Evolutionary conservation across 2,888 invertebrate genomes (phyloP), one percentile per base, ranked within the genome.

Genomic region (Agrochola litura): DNA sequence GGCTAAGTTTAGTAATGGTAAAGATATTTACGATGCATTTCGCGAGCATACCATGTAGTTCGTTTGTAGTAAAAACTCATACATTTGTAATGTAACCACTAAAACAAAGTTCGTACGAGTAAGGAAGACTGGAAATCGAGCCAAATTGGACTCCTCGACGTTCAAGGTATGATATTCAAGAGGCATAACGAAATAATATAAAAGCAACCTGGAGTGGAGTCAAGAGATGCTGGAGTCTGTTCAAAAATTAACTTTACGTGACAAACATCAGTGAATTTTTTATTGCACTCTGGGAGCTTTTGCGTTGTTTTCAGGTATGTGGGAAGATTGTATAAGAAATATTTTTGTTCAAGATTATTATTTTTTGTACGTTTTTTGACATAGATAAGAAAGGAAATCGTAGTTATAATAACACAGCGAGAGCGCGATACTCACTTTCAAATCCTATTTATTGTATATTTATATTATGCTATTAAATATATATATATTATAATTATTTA

Each of bases 61-160:
- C 12, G 22, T 66, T 69, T 49, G 61, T 30, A 60, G 4, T 52
- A 58, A 64, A 52, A 75, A 66, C 46, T 56, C 52, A 67, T 71
- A 81, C 67, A 83, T 83, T 83, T 46, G 14, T 71, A 83, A 73
- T 64, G 66, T 41, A 46, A 56, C 52, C 68, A 58, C 68, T 72
- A 49, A 77, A 80, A 72, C 72, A 65, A 76, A 75, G 37, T 56
- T 74, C 37, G 46, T 69, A 19, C 65, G 54, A 56, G 73, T 67
- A 58, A 52, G 56, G 61, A 69, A 61, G 58, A 75, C 77, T 75
- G 73, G 77, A 88, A 78, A 82, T 81, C 67, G 76, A 84, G 82
- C 82, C 81, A 88, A 87, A 88, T 87, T 88, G 81, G 79, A 63
- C 79, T 87, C 30, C 86, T 84, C 68, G 56, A 75, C 73, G 70